Percentiles rank a stretch among this genome's conserved stretches.
These are phyloP conservation scores for Scaptomyza parva DNA, from an alignment of 2,888 invertebrate genomes.

Conservation along the genomic window DNA sequence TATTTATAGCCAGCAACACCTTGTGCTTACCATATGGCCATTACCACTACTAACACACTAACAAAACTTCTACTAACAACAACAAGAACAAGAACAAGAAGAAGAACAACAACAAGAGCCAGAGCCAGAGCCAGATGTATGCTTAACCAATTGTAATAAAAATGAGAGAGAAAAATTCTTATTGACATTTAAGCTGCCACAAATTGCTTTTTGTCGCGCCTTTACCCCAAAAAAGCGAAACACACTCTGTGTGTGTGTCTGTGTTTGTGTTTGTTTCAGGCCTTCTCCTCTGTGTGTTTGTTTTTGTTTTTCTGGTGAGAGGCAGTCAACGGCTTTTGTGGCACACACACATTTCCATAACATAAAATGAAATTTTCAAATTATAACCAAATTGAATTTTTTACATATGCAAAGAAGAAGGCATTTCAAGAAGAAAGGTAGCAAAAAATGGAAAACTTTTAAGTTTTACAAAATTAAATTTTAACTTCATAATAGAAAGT, in stretches of 20 bases:
- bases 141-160: slow-evolving; percentile 47
- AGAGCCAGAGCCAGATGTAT: no score
- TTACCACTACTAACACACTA: slow-evolving; percentile 41
- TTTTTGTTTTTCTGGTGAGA: no score
- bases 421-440: slow-evolving; percentile 1
- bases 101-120: slow-evolving; percentile 26
- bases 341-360: slow-evolving; percentile 67
- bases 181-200: slow-evolving; percentile 78
- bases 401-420: slow-evolving; percentile 31
- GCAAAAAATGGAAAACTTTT: no score
- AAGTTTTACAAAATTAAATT: no score
- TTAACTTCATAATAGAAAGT: no score
- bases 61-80: slow-evolving; percentile 21
- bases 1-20: slow-evolving; percentile 59
- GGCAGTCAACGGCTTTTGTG: slow-evolving; percentile 11
- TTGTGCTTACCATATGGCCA: slow-evolving; percentile 51
- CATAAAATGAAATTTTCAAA: slow-evolving; percentile 75
- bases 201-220: slow-evolving; percentile 70
- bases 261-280: slow-evolving; percentile 3
- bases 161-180: slow-evolving; percentile 47
- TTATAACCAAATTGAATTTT: slow-evolving; percentile 80
- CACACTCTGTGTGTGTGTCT: neutral
- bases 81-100: slow-evolving; percentile 21
- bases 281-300: slow-evolving; percentile 3
- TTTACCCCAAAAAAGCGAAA: neutral